A percentile compares a stretch with the other conserved stretches of the same genome.
Evolutionary conservation across 2,888 invertebrate genomes (phyloP).

Genomic region (Nephrotoma appendiculata): DNA sequence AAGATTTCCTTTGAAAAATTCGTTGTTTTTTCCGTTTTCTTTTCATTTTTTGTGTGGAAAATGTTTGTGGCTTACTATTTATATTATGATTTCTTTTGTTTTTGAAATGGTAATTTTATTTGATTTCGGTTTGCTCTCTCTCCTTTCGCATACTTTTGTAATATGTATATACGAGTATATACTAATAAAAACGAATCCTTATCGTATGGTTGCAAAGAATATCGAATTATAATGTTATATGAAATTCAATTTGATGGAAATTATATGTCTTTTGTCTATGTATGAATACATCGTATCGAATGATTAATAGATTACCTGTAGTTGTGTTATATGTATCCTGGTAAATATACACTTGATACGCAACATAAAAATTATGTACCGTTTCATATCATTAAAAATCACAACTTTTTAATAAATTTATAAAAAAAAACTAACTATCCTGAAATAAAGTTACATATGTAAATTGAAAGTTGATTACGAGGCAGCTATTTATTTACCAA

Average conservation of each 20-base stretch:
- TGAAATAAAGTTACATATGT: too few species aligned
- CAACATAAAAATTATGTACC: too few species aligned
- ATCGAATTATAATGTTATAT: background rate
- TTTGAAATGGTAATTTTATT: background rate
- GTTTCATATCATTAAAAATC: too few species aligned
- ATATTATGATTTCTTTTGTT: background rate
- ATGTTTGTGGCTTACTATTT: background rate
- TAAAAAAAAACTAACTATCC: too few species aligned
- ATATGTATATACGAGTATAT: background rate
- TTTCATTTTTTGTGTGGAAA: background rate
- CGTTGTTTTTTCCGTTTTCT: background rate
- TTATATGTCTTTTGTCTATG: background rate
- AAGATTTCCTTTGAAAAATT: background rate
- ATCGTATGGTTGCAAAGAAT: background rate
- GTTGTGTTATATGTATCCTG: too few species aligned
- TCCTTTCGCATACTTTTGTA: background rate
- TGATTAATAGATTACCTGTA: too few species aligned
- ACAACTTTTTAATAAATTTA: too few species aligned
- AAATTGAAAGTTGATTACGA: too few species aligned
- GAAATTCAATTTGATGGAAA: background rate
- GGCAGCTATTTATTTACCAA: too few species aligned
- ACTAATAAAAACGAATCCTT: background rate
- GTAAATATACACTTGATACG: too few species aligned
- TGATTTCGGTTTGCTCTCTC: background rate
- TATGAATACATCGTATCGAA: too few species aligned